phyloP scores from a whole-genome alignment of 2,797 vertebrate species.

The Rhadinocentrus ornatus region DNA sequence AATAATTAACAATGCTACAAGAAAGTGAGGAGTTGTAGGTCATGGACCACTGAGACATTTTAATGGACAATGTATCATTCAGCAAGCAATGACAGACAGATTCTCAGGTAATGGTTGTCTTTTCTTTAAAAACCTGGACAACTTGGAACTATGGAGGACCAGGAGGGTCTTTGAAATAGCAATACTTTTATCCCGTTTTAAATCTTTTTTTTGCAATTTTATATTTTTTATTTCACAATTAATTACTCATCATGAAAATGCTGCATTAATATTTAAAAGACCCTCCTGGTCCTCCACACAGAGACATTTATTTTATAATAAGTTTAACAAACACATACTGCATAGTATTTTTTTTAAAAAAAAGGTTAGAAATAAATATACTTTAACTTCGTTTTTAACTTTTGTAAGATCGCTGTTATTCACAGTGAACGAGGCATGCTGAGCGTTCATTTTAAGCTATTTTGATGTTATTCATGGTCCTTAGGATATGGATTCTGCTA shows the following conservation, averaged over 20 bases:
- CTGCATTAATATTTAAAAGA: no score
- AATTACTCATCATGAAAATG: no score
- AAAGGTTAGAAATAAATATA: background rate
- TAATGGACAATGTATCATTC: slow-evolving; percentile 38
- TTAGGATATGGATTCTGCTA: background rate
- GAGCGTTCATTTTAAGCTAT: background rate
- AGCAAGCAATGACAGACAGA: slow-evolving; percentile 23
- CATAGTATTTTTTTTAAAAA: no score
- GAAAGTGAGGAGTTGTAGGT: slow-evolving; percentile 37
- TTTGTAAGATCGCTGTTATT: background rate
- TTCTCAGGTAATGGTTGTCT: slow-evolving; percentile 13
- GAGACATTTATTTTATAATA: background rate
- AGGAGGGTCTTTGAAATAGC: no score
- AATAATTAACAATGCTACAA: slow-evolving; percentile 76
- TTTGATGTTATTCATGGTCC: background rate
- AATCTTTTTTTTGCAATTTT: no score
- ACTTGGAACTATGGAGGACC: background rate
- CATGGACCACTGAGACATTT: slow-evolving; percentile 4
- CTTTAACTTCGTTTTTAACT: background rate
- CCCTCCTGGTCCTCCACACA: no score
- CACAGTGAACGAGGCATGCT: background rate
- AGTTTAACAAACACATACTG: background rate
- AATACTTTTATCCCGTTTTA: no score
- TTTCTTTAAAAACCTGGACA: slow-evolving; percentile 1
- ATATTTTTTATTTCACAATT: no score